phyloP scores from a whole-genome alignment of 2,888 invertebrate species.

The Norana najaformis region DNA sequence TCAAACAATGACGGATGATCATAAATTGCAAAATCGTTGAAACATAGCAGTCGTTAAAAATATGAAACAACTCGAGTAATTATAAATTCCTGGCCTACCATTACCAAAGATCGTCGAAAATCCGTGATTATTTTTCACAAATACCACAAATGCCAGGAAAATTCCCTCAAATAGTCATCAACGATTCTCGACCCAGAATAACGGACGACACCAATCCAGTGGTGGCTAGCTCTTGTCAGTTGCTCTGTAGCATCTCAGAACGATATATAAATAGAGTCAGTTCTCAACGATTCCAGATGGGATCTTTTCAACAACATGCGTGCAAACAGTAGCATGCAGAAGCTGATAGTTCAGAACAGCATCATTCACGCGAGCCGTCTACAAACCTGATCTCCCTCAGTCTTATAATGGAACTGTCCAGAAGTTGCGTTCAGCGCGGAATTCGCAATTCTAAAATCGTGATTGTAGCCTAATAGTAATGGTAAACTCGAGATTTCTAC shows the following conservation, averaged over 20 bases:
- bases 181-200: background rate
- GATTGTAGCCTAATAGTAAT: too few species aligned
- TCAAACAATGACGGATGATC: too few species aligned
- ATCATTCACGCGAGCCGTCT: background rate
- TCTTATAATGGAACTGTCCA: conserved; percentile 13
- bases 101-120: conserved; percentile 6
- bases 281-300: background rate
- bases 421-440: background rate
- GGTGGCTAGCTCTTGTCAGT: background rate
- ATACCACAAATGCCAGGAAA: background rate
- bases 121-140: background rate
- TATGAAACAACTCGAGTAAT: background rate
- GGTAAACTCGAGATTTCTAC: background rate
- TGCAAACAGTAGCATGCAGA: conserved; percentile 13
- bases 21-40: background rate
- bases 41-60: background rate
- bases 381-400: background rate
- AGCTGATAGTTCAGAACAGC: background rate
- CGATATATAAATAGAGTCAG: background rate
- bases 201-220: background rate
- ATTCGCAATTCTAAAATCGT: background rate
- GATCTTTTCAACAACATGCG: background rate
- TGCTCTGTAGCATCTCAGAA: background rate
- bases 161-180: background rate
- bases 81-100: background rate